Conservation (phyloP, 2,113 vertebrate genomes). For the Eolophus roseicapilla region DNA sequence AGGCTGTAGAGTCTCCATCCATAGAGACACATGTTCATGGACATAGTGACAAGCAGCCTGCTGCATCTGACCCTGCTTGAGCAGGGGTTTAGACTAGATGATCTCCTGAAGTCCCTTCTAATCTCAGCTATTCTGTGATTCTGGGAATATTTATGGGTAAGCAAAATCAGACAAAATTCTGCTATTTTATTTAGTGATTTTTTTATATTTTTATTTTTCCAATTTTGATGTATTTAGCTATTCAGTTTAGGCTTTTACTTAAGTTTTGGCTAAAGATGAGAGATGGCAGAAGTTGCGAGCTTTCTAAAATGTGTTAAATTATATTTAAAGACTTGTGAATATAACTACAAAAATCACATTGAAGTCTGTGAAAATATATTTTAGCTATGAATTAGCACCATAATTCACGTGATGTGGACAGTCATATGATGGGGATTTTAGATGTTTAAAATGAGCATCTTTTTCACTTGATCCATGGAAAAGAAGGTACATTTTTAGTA, state of each 20-base stretch:
- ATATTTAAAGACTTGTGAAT: conserved; percentile 51
- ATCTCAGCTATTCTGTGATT: not conserved
- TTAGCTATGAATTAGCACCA: conserved; percentile 7
- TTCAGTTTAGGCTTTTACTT: conserved; percentile 1
- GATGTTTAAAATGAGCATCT: not conserved
- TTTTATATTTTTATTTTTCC: not conserved
- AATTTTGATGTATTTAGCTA: not conserved
- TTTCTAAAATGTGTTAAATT: conserved; percentile 42
- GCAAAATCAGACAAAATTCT: not conserved
- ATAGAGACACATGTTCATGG: not conserved
- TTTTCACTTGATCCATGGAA: not conserved
- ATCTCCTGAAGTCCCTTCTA: not conserved
- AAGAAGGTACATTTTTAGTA: not conserved
- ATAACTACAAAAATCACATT: not conserved
- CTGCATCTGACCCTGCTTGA: not conserved
- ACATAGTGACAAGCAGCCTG: not conserved
- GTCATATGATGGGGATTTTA: not conserved
- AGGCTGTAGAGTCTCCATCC: not conserved
- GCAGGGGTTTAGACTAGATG: not conserved
- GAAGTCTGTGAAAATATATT: conserved; percentile 32
- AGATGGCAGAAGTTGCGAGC: not conserved
- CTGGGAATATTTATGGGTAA: not conserved
- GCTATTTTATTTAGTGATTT: not conserved
- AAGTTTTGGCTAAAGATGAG: not conserved
- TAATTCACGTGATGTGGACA: not conserved